Evolutionary conservation across 2,888 invertebrate genomes (phyloP).

Genomic region (Hymenopus coronatus): DNA sequence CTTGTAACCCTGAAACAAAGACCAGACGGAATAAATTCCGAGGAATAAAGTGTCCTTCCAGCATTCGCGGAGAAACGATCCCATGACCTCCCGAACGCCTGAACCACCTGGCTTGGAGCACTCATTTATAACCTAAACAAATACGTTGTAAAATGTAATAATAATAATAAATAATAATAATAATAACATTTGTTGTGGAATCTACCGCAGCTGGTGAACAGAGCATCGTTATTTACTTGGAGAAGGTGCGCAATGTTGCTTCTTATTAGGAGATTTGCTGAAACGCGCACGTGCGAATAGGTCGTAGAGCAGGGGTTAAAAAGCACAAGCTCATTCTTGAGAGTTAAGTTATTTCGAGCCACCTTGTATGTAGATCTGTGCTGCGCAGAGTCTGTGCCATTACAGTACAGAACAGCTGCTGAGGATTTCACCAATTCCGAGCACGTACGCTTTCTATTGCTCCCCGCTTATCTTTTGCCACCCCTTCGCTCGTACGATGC

Average conservation of each 20-base stretch:
- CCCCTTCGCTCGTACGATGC: neutral
- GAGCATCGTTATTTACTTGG: neutral
- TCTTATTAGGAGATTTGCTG: neutral
- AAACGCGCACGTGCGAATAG: neutral
- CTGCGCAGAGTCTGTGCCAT: neutral
- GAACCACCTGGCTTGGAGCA: too few species aligned
- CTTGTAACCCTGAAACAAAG: too few species aligned
- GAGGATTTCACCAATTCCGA: neutral
- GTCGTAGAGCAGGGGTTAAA: neutral
- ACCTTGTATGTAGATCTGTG: neutral
- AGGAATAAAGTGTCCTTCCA: too few species aligned
- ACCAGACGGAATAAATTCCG: too few species aligned
- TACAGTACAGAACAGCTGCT: neutral
- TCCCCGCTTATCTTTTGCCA: neutral
- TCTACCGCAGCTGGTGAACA: neutral
- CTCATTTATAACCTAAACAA: too few species aligned
- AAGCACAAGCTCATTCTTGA: neutral
- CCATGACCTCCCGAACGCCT: too few species aligned
- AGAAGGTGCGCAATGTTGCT: neutral
- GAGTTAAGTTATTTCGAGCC: neutral
- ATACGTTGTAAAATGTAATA: neutral
- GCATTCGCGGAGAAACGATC: too few species aligned
- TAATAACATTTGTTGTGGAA: neutral
- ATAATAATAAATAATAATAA: neutral
- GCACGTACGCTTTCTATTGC: neutral